Conservation (phyloP, 1,140 invertebrate genomes). For the Ptiloglossa arizonensis region DNA sequence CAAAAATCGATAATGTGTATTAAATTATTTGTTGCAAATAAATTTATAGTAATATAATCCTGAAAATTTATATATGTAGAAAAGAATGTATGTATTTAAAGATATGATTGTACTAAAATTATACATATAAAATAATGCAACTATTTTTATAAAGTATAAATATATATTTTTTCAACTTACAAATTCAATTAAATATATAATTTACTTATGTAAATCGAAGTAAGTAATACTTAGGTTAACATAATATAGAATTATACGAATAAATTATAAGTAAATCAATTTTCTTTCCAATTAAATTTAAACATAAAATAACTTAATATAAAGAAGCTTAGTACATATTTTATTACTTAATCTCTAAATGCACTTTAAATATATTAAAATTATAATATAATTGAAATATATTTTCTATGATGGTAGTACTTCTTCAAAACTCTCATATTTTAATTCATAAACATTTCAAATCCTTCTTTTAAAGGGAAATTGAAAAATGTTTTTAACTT, state of each 20-base stretch:
- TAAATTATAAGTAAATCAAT: background rate
- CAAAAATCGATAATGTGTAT: constrained; percentile 41
- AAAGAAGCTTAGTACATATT: too few relatives aligned
- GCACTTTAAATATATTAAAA: too few relatives aligned
- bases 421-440: background rate
- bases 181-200: background rate
- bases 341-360: too few relatives aligned
- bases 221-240: background rate
- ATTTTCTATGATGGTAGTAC: background rate
- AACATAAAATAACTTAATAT: background rate
- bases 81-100: background rate
- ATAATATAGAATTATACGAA: background rate
- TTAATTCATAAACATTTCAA: constrained; percentile 41
- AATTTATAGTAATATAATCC: background rate
- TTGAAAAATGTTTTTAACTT: constrained; percentile 31
- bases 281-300: background rate
- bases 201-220: background rate
- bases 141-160: background rate
- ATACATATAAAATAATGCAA: background rate
- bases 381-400: background rate
- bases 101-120: background rate
- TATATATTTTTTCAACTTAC: background rate
- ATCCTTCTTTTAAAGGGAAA: constrained; percentile 15
- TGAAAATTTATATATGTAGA: background rate
- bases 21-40: constrained; percentile 4